Conservation (phyloP, 2,113 vertebrate species). For the Cottus gobio region DNA sequence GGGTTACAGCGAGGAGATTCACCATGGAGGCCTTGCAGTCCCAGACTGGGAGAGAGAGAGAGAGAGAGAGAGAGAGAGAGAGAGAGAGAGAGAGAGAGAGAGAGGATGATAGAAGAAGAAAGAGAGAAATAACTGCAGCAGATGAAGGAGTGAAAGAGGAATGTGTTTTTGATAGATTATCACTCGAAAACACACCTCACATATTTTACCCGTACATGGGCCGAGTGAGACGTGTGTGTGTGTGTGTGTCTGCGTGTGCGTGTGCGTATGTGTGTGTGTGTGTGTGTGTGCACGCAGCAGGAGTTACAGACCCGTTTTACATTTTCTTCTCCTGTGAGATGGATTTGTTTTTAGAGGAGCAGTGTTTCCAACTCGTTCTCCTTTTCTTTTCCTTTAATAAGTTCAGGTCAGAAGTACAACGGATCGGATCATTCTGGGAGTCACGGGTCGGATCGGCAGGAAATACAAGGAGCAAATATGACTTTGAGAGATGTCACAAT, state of each 20-base stretch:
- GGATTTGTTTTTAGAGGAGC: slow-evolving; percentile 26
- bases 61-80: no score
- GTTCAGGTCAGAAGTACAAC: not conserved
- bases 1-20: slow-evolving; percentile 14
- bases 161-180: slow-evolving; percentile 67
- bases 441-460: no score
- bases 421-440: no score
- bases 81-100: not conserved
- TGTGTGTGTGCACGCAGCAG: slow-evolving; percentile 19
- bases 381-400: not conserved
- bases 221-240: not conserved
- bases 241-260: slow-evolving; percentile 13
- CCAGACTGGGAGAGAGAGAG: slow-evolving; percentile 16
- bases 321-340: slow-evolving; percentile 29
- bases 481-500: no score
- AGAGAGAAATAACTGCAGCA: slow-evolving; percentile 15
- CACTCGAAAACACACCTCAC: slow-evolving; percentile 56
- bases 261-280: not conserved
- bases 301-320: not conserved
- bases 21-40: slow-evolving; percentile 63
- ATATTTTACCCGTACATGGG: slow-evolving; percentile 68
- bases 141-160: slow-evolving; percentile 20
- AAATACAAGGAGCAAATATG: no score
- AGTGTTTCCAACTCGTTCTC: not conserved
- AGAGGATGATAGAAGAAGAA: slow-evolving; percentile 5